phyloP scores from a whole-genome alignment of 1,140 invertebrate species.

The Pinna nobilis region DNA sequence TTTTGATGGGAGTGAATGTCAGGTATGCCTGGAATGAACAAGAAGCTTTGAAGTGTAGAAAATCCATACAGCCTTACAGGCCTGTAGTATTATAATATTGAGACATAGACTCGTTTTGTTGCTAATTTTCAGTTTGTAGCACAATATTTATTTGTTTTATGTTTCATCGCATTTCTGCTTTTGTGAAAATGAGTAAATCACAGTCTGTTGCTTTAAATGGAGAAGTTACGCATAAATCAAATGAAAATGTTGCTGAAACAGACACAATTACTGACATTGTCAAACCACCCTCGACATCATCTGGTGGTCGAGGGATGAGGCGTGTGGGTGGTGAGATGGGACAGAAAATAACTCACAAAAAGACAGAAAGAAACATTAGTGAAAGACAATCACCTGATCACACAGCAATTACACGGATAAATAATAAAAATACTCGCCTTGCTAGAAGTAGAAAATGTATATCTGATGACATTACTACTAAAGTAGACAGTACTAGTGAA shows the following conservation, averaged over 20 bases:
- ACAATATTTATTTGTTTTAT: too few species aligned
- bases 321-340: conserved; percentile 41
- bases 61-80: too few species aligned
- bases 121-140: too few species aligned
- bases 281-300: conserved; percentile 9
- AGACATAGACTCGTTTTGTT: too few species aligned
- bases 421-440: conserved; percentile 6
- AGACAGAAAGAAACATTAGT: conserved; percentile 13
- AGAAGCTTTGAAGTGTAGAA: too few species aligned
- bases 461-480: conserved; percentile 39
- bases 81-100: too few species aligned
- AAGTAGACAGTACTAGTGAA: too few species aligned
- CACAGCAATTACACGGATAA: conserved; percentile 32
- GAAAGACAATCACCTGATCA: conserved; percentile 43
- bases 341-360: conserved; percentile 38
- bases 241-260: conserved; percentile 37
- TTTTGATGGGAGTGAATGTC: too few species aligned
- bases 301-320: conserved; percentile 33
- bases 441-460: conserved; percentile 33
- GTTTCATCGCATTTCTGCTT: not conserved
- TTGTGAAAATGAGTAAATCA: conserved; percentile 28
- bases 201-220: conserved; percentile 31
- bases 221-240: conserved; percentile 36
- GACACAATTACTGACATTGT: too few species aligned
- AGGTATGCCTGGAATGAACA: too few species aligned